Percentiles rank a stretch among this genome's conserved stretches.
These are phyloP conservation scores for Lathamus discolor DNA, from an alignment of 2,113 vertebrate species.

Conservation along the genomic window DNA sequence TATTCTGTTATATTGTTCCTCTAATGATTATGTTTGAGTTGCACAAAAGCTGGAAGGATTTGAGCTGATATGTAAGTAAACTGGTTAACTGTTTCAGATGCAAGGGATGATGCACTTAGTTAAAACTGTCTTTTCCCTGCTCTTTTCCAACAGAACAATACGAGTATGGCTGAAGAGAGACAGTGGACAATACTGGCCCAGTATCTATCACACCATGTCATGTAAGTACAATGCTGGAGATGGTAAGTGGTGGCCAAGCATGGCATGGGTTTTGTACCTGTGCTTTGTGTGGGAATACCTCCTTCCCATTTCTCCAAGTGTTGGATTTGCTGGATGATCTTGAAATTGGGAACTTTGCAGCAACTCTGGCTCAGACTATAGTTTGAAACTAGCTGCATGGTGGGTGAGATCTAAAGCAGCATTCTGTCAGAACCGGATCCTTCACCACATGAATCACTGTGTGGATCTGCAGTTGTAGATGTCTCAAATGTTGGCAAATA, in stretches of 20 bases:
- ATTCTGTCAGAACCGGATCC: neutral
- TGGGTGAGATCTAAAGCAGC: neutral
- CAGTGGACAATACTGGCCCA: constrained; percentile 97
- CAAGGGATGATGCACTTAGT: neutral
- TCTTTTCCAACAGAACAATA: constrained; percentile 80
- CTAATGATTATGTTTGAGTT: neutral
- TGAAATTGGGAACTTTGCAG: neutral
- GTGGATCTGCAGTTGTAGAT: neutral
- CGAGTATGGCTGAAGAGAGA: constrained; percentile 96
- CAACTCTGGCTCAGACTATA: neutral
- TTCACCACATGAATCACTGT: neutral
- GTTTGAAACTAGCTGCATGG: neutral
- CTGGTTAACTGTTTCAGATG: neutral
- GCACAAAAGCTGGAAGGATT: neutral
- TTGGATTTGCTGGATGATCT: neutral
- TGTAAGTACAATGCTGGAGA: constrained; percentile 77
- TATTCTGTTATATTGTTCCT: neutral
- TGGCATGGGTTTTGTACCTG: neutral
- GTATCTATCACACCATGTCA: constrained; percentile 92
- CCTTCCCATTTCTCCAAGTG: neutral
- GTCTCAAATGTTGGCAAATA: neutral
- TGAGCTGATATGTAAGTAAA: neutral
- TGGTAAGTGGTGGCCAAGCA: neutral
- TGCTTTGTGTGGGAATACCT: neutral
- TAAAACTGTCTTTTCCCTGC: neutral